Evolutionary conservation across 2,113 vertebrate species (phyloP).

Genomic region (Taurulus bubalis): DNA sequence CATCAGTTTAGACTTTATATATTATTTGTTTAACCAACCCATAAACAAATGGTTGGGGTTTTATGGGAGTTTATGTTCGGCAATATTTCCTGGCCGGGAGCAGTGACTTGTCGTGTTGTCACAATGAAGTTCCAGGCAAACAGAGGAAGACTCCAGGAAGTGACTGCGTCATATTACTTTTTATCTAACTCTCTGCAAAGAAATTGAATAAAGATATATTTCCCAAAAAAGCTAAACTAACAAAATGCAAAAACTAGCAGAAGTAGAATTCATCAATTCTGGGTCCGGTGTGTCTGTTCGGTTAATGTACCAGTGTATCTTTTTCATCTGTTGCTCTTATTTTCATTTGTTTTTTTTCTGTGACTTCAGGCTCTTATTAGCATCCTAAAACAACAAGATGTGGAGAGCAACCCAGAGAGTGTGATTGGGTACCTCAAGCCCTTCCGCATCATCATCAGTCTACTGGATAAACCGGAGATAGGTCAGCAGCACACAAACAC

Average conservation of each 20-base stretch:
- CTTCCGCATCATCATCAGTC: slow-evolving; percentile 92
- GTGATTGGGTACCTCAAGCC: slow-evolving; percentile 89
- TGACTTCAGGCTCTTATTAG: slow-evolving; percentile 86
- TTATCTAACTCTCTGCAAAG: not conserved
- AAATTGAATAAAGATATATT: not conserved
- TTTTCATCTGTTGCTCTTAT: slow-evolving; percentile 10
- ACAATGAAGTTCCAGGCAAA: not conserved
- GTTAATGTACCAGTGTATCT: not conserved
- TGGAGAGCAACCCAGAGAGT: slow-evolving; percentile 84
- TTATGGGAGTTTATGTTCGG: too few species aligned
- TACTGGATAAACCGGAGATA: slow-evolving; percentile 97
- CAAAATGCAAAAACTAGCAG: not conserved
- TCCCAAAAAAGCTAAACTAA: not conserved
- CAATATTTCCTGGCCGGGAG: not conserved
- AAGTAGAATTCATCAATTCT: not conserved
- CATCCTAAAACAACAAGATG: slow-evolving; percentile 90
- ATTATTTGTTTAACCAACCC: not conserved
- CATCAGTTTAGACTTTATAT: not conserved
- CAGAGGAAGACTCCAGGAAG: not conserved
- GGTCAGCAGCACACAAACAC: slow-evolving; percentile 79
- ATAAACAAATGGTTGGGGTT: not conserved
- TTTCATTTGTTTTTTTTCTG: slow-evolving; percentile 22
- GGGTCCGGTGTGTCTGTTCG: slow-evolving; percentile 26
- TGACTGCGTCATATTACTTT: not conserved
- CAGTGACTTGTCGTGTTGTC: not conserved